A percentile compares a stretch with the other conserved stretches of the same genome.
These are phyloP conservation scores for Coracopsis vasa DNA, from an alignment of 2,113 vertebrate genomes.

Conservation along the genomic window DNA sequence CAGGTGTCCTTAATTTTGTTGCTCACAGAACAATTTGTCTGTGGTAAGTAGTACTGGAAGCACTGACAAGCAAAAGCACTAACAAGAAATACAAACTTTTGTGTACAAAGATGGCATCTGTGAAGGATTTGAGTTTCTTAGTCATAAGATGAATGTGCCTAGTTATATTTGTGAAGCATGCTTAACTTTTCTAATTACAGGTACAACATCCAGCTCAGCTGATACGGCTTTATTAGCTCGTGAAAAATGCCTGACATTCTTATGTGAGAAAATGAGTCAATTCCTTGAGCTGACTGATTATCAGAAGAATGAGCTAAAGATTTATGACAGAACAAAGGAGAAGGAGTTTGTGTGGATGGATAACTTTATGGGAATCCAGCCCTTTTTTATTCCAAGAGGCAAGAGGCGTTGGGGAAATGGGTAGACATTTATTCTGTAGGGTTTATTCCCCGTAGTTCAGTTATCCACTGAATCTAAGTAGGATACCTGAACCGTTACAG, in stretches of 20 bases:
- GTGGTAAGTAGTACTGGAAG: not conserved
- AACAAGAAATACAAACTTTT: not conserved
- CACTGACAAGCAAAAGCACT: not conserved
- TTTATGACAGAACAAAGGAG: constrained; percentile 81
- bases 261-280: constrained; percentile 78
- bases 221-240: constrained; percentile 78
- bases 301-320: constrained; percentile 80
- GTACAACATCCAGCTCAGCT: constrained; percentile 82
- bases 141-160: not conserved
- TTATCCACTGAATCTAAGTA: not conserved
- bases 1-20: not conserved
- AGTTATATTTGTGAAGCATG: not conserved
- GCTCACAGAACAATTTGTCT: not conserved
- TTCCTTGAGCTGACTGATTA: constrained; percentile 77
- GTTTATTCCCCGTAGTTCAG: not conserved
- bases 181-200: constrained; percentile 65
- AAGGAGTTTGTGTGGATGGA: constrained; percentile 84
- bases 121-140: not conserved
- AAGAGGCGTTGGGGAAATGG: constrained; percentile 46
- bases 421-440: not conserved
- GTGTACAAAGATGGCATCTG: not conserved
- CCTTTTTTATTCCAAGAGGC: constrained; percentile 93
- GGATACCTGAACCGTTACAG: not conserved
- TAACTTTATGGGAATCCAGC: constrained; percentile 88
- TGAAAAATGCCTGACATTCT: constrained; percentile 82